Base-by-base conservation (phyloP, 2,888 invertebrate genomes). In the Clostera curtula region DNA sequence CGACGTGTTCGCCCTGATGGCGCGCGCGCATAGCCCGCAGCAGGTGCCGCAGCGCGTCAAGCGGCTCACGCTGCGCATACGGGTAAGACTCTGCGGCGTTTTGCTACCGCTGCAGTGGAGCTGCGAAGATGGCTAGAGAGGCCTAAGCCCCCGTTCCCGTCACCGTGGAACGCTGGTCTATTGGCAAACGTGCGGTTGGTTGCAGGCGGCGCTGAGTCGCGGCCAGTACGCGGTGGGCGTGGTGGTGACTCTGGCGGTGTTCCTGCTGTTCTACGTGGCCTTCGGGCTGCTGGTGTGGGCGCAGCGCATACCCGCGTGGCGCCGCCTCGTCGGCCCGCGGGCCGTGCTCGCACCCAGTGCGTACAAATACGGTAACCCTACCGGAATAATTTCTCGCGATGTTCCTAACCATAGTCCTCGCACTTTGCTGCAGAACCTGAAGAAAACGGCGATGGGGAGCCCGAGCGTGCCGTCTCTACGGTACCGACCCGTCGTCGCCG, bases 251-350 rank as follows among this genome's bases (percentile, higher is more conserved):
- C 40, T 68, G 49, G 60, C 39, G 14, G 16, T 71, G 40, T 72
- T 76, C 62, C 40, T 58, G 34, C 13, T 36, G 22, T 71, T 77
- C 64, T 82, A 80, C 69, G 50, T 49, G 45, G 35, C 35, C 30
- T 70, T 70, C 58, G 67, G 62, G 25, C 59, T 48, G 40, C 56
- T 72, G 11, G 67, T 79, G 58, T 46, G 67, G 50, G 64, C 65
- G 41, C 74, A 73, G 59, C 75, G 75, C 50, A 62, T 61, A 60
- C 57, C 67, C 29, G 44, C 45, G 28, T 67, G 68, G 55, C 50
- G 38, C 30, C 31, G 40, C 2, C 49, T 51, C 35, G 68, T 75
- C 16, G 49, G 40, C 19, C 76, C 77, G 14, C 42, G 43, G 6
- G 74, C 75, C 24, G 69, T 68, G 45, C 70, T 73, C 19, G 65